Evolutionary conservation across 2,888 invertebrate genomes (phyloP).

Genomic region (Scaeva pyrastri): DNA sequence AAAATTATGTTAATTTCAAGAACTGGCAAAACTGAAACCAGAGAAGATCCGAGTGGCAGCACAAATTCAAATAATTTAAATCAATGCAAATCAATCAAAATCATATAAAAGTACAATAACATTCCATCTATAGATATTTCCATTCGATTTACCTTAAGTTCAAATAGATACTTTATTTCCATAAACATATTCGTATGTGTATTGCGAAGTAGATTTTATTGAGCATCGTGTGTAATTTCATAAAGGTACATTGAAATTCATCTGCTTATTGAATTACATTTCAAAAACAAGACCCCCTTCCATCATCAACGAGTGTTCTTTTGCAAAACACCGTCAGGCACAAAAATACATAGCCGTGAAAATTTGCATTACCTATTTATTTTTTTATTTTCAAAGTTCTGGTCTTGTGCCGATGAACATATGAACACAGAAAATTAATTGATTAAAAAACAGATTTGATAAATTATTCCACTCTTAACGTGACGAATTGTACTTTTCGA

Average conservation of each 20-base stretch:
- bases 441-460: slow-evolving; percentile 44
- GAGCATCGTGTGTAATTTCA: not conserved
- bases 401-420: not conserved
- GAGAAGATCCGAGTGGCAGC: not conserved
- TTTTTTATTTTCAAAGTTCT: slow-evolving; percentile 41
- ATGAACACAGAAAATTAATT: slow-evolving; percentile 50
- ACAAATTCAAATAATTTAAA: not conserved
- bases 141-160: not conserved
- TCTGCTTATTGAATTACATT: slow-evolving; percentile 10
- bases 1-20: too few relatives aligned
- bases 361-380: slow-evolving; percentile 41
- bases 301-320: not conserved
- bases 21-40: too few relatives aligned
- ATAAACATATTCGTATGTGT: not conserved
- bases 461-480: slow-evolving; percentile 53
- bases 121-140: not conserved
- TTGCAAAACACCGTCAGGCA: not conserved
- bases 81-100: slow-evolving; percentile 25
- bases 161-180: slow-evolving; percentile 1
- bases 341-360: slow-evolving; percentile 4
- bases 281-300: not conserved
- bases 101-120: not conserved
- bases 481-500: slow-evolving; percentile 56
- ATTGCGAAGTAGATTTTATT: not conserved
- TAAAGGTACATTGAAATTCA: not conserved